Evolutionary conservation across 2,113 vertebrate genomes (phyloP).

Genomic region (Ceyx cyanopectus): DNA sequence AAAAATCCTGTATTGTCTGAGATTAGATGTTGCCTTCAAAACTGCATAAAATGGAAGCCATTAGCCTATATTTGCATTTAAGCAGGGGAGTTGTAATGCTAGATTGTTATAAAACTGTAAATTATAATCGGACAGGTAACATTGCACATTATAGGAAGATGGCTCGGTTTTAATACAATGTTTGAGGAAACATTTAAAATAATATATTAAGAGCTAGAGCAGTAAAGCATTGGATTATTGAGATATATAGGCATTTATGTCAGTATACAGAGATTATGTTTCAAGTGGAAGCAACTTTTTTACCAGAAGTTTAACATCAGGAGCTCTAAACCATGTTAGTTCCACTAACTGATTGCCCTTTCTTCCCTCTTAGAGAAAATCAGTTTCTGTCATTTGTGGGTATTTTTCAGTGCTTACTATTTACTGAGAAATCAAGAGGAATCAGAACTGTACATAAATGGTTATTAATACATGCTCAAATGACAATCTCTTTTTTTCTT

Average conservation of each 20-base stretch:
- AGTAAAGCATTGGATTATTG: conserved; percentile 15
- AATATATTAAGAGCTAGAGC: not conserved
- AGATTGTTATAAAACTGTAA: conserved; percentile 21
- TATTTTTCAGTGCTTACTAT: not conserved
- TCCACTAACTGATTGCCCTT: not conserved
- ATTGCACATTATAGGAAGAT: not conserved
- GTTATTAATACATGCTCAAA: not conserved
- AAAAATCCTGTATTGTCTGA: not conserved
- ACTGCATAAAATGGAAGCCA: not conserved
- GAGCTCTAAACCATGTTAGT: not conserved
- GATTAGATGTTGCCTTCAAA: not conserved
- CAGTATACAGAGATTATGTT: not conserved
- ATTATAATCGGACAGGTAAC: conserved; percentile 33
- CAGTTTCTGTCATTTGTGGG: not conserved
- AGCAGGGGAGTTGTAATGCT: not conserved
- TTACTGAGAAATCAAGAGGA: not conserved
- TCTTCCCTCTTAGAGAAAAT: not conserved
- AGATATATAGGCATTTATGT: not conserved
- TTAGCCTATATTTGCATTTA: conserved; percentile 52
- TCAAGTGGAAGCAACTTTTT: not conserved
- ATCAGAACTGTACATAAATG: not conserved
- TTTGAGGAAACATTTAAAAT: not conserved
- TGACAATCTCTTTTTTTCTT: not conserved
- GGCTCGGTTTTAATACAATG: conserved; percentile 1
- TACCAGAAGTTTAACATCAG: not conserved